Evolutionary conservation across 2,797 vertebrate species (phyloP), one percentile per base, ranked within the genome.

Genomic region (Graptemys geographica): DNA sequence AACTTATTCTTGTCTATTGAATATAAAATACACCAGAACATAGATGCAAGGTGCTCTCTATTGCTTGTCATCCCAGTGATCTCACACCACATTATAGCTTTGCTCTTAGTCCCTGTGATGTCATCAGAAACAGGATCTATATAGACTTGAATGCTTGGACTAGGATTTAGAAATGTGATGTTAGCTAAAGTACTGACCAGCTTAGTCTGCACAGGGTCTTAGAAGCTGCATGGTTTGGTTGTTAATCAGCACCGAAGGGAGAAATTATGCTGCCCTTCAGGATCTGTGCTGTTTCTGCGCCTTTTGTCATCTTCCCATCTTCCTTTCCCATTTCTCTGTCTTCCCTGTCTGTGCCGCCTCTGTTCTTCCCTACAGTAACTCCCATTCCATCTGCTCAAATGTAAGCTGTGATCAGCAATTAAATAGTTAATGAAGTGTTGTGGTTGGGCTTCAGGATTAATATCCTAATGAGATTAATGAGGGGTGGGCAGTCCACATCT

Each of bases 121-220:
- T 80, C 87, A 84, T 87, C 53, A 87, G 87, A 93, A 90, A 90
- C 81, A 95, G 89, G 88, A 69, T 95, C 95, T 95, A 89, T 86
- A 81, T 93, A 95, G 81, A 81, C 86, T 90, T 92, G 89, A 92
- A 94, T 96, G 94, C 92, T 90, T 86, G 79, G 88, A 83, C 79
- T 84, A 86, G 91, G 86, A 59, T 80, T 96, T 95, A 81, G 81
- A 95, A 83, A 27, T 18, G 44, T 85, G 92, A 81, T 81, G 87
- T 88, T 91, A 92, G 83, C 1, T 79, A 94, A 76, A 25, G 15
- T 78, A 44, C 27, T 90, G 90, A 81, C 88, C 94, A 94, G 94
- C 92, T 90, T 81, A 91, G 94, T 92, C 95, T 96, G 96, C 95
- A 95, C 92, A 74, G 92, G 90, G 93, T 96, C 92, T 97, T 96